These are phyloP conservation scores for Diachrysia chrysitis DNA, from an alignment of 2,888 invertebrate species.

Conservation along the genomic window DNA sequence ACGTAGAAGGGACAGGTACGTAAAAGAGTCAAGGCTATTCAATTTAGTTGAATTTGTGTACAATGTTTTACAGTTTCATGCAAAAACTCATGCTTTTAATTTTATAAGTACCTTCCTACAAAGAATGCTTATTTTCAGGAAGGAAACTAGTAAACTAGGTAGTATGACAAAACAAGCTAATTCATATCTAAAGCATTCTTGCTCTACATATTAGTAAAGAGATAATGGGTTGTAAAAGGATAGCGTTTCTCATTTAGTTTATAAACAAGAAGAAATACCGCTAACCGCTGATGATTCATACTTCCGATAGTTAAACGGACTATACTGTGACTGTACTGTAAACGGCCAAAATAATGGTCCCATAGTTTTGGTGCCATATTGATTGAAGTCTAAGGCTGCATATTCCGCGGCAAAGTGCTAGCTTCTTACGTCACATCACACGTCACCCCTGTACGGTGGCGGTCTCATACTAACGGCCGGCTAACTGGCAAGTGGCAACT, in stretches of 20 bases:
- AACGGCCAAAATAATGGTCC: too few relatives aligned
- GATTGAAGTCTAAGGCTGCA: slow-evolving; percentile 1
- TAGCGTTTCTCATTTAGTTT: not conserved
- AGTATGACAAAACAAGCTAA: too few relatives aligned
- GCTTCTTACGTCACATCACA: not conserved
- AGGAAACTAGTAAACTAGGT: too few relatives aligned
- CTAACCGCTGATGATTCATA: not conserved
- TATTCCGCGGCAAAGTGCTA: slow-evolving; percentile 4
- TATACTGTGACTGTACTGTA: too few relatives aligned
- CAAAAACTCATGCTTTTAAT: not conserved
- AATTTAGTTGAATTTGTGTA: not conserved
- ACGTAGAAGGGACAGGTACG: not conserved
- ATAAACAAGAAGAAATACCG: slow-evolving; percentile 2
- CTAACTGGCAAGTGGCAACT: too few relatives aligned
- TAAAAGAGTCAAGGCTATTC: not conserved
- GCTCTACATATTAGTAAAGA: not conserved
- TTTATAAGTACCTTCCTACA: too few relatives aligned
- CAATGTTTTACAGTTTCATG: not conserved
- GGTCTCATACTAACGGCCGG: not conserved
- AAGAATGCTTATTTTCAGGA: too few relatives aligned
- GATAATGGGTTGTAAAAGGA: too few relatives aligned
- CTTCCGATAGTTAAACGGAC: too few relatives aligned
- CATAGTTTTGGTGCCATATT: too few relatives aligned
- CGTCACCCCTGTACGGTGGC: not conserved
- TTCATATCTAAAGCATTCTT: too few relatives aligned